Evolutionary conservation across 2,797 vertebrate genomes (phyloP), one percentile per base, ranked within the genome.

Genomic region (Champsocephalus esox): DNA sequence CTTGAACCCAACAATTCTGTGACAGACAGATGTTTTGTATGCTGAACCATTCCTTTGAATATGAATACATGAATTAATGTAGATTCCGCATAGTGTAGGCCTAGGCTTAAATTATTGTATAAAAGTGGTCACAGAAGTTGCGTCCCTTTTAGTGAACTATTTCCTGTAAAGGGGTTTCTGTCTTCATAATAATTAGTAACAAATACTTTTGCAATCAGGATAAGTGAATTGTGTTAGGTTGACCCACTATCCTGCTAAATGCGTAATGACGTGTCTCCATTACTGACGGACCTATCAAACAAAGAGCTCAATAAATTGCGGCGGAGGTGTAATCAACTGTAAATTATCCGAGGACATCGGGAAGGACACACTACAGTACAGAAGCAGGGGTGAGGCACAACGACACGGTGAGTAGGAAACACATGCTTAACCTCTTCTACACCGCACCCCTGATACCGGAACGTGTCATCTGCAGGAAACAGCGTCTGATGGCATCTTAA

Each of bases 191-290:
- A 9, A 17, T 5, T 13, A 34, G 17, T 4, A 4, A 54, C 19
- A 43, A 19, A 17, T 0, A 12, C 10, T 16, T 54, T 34, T 50
- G 17, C 7, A 61, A 19, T 60, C 1, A 65, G n/a, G 58, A 13
- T 5, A 10, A 58, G 34, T 59, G 13, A 2, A 71, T 48, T 62
- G 58, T 21, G 34, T 45, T 7, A 52, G 3, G 59, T 11, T 75
- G 46, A 41, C 34, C 10, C 13, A 19, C 50, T 34, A 24, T 62
- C 45, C 8, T 0, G 38, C 9, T 57, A 45, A 19, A 43, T 78
- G 51, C 51, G 62, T 82, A 4, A 73, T 70, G 72, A 76, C 75
- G 48, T 51, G 4, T 16, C 51, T 12, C 7, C 62, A 44, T 19
- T 41, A 43, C 28, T 24, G 48, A 69, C 55, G 57, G 63, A 58